Evolutionary conservation across 2,888 invertebrate genomes (phyloP).

Genomic region (Operophtera brumata): DNA sequence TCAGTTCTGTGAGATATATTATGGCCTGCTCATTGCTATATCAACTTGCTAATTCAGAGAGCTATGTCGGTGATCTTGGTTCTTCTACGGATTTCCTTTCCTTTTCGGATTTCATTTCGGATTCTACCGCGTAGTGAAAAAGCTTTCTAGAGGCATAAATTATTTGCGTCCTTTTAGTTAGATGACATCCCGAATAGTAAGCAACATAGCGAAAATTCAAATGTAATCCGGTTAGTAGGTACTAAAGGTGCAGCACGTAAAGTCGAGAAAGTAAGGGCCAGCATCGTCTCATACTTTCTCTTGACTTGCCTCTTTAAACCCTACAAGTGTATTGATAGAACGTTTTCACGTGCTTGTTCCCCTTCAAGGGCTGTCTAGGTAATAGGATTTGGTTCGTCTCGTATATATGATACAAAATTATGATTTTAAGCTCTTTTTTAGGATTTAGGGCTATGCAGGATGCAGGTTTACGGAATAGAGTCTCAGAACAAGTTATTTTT

Average conservation of each 20-base stretch:
- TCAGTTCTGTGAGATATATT: too few relatives aligned
- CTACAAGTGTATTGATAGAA: conserved; percentile 35
- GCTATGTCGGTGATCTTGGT: too few relatives aligned
- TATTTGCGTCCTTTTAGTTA: background rate
- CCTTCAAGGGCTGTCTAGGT: conserved; percentile 18
- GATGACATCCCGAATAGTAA: conserved; percentile 13
- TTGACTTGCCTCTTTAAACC: conserved; percentile 56
- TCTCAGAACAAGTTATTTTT: background rate
- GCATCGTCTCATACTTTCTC: conserved; percentile 59
- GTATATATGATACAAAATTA: conserved; percentile 12
- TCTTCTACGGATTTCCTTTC: too few relatives aligned
- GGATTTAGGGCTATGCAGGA: too few relatives aligned
- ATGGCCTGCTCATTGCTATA: too few relatives aligned
- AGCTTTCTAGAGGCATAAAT: background rate
- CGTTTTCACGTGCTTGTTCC: conserved; percentile 28
- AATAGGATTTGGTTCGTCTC: conserved; percentile 19
- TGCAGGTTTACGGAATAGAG: background rate
- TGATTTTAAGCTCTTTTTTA: too few relatives aligned
- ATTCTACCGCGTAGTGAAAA: too few relatives aligned
- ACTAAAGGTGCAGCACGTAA: conserved; percentile 17
- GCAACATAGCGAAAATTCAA: conserved; percentile 1
- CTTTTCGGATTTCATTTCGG: too few relatives aligned
- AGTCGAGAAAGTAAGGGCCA: conserved; percentile 71
- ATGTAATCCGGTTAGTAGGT: conserved; percentile 15
- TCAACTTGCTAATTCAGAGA: too few relatives aligned